phyloP scores from a whole-genome alignment of 2,888 invertebrate species.

The Thysanoteuthis rhombus region DNA sequence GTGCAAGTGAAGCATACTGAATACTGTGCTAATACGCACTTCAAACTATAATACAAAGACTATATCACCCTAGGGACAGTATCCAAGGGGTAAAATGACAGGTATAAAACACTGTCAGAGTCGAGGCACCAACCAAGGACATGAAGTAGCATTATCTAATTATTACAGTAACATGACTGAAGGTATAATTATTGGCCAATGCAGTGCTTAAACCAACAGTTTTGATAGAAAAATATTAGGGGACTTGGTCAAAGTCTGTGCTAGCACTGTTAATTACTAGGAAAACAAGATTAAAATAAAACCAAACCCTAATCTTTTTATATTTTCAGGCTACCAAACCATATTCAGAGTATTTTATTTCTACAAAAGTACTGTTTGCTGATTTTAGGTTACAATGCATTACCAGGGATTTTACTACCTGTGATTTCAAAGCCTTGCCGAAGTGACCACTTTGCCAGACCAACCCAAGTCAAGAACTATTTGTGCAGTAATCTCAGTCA shows the following conservation, averaged over 20 bases:
- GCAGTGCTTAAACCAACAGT: not conserved
- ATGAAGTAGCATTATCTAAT: not conserved
- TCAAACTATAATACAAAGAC: not conserved
- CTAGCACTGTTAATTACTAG: not conserved
- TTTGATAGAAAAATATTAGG: not conserved
- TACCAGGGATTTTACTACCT: not conserved
- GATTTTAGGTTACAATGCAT: not conserved
- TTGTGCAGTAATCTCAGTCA: too few species aligned
- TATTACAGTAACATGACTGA: not conserved
- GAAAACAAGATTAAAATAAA: not conserved
- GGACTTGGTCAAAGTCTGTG: not conserved
- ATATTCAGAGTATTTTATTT: not conserved
- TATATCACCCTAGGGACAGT: not conserved
- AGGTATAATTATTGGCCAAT: not conserved
- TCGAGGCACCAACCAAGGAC: not conserved
- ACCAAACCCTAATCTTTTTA: not conserved
- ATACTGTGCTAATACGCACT: not conserved
- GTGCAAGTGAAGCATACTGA: not conserved
- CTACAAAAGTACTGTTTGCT: not conserved
- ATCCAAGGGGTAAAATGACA: not conserved
- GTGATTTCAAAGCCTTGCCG: not conserved
- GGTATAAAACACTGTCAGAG: not conserved
- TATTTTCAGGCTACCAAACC: not conserved
- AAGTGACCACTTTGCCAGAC: not conserved
- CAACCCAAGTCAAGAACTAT: too few species aligned